Percentiles rank a stretch among this genome's conserved stretches.
Evolutionary conservation across 2,888 invertebrate genomes (phyloP).

Genomic region (Catocala sponsa): DNA sequence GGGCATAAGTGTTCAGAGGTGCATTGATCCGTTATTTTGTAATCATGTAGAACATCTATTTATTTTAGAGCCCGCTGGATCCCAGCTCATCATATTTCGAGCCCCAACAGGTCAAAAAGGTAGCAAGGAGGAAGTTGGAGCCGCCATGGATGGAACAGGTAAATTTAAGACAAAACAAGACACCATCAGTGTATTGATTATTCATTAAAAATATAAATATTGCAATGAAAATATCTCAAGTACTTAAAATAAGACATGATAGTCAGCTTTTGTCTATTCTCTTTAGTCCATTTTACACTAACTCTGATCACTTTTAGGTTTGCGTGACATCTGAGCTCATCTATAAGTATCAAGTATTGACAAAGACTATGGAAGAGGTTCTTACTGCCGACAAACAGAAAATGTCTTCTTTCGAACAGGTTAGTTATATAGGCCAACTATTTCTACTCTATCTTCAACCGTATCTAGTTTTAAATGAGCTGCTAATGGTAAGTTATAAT

Average conservation of each 20-base stretch:
- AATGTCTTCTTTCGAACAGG: conserved; percentile 87
- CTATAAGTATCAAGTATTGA: conserved; percentile 90
- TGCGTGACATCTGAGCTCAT: conserved; percentile 90
- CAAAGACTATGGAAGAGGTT: conserved; percentile 88
- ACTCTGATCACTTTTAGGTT: conserved; percentile 62
- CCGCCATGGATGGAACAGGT: conserved; percentile 91
- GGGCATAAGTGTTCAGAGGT: too few relatives aligned
- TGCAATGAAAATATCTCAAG: too few relatives aligned
- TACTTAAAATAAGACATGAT: too few relatives aligned
- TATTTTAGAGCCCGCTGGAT: conserved; percentile 38
- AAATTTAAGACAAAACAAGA: conserved; percentile 15
- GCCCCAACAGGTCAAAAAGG: conserved; percentile 33
- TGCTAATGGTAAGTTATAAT: too few relatives aligned
- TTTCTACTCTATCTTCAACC: too few relatives aligned
- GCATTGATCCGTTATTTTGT: too few relatives aligned
- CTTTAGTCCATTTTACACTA: too few relatives aligned
- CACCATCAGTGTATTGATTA: too few relatives aligned
- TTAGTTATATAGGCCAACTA: conserved; percentile 35
- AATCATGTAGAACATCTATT: neutral
- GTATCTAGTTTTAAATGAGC: too few relatives aligned
- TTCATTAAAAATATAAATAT: too few relatives aligned
- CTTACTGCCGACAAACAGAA: conserved; percentile 89
- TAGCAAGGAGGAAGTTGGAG: conserved; percentile 74
- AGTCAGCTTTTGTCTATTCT: too few relatives aligned
- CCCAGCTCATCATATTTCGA: conserved; percentile 10